These are phyloP conservation scores for Zelleria hepariella DNA, from an alignment of 2,888 invertebrate species.

Conservation along the genomic window DNA sequence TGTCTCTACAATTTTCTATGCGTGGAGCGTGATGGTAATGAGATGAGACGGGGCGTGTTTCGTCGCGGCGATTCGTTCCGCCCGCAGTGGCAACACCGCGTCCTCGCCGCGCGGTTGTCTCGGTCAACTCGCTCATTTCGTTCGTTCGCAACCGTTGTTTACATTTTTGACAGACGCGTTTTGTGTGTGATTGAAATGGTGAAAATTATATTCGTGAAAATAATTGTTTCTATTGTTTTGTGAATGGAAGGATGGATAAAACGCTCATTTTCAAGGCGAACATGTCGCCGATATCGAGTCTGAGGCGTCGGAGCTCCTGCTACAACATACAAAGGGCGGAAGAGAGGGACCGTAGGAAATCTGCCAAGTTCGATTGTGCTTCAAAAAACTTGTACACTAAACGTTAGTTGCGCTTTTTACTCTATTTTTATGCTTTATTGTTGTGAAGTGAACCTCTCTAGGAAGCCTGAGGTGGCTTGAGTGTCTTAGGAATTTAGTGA, in stretches of 20 bases:
- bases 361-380: slow-evolving; percentile 67
- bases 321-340: slow-evolving; percentile 70
- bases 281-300: slow-evolving; percentile 64
- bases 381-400: slow-evolving; percentile 25
- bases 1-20: background rate
- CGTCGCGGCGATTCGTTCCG: slow-evolving; percentile 25
- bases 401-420: slow-evolving; percentile 18
- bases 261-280: slow-evolving; percentile 63
- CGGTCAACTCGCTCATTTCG: slow-evolving; percentile 27
- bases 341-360: slow-evolving; percentile 67
- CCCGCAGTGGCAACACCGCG: slow-evolving; percentile 64
- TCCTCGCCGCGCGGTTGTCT: slow-evolving; percentile 51
- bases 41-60: slow-evolving; percentile 19
- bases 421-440: background rate
- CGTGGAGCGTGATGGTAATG: slow-evolving; percentile 17
- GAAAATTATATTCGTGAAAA: background rate
- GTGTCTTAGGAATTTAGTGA: slow-evolving; percentile 16
- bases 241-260: slow-evolving; percentile 68
- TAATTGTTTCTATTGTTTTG: slow-evolving; percentile 1
- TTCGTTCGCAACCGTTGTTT: slow-evolving; percentile 48
- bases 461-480: background rate
- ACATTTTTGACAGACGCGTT: slow-evolving; percentile 49
- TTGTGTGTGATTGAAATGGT: slow-evolving; percentile 11
- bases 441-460: background rate
- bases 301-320: slow-evolving; percentile 67